Percentiles rank a stretch among this genome's conserved stretches.
Conservation (phyloP, 2,797 vertebrate species). For the Sebastes taczanowskii region DNA sequence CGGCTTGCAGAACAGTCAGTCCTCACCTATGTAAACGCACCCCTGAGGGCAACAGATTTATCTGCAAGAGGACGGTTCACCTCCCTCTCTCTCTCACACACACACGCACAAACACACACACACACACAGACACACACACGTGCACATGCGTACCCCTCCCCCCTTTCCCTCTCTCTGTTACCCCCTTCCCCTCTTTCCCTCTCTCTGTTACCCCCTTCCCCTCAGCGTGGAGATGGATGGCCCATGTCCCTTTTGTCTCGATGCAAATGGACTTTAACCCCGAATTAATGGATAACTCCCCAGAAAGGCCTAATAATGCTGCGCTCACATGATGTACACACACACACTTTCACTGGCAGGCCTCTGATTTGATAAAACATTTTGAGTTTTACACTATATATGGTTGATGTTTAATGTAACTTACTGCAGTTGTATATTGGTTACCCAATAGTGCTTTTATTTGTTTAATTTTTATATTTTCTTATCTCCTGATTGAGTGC, state of each 20-base stretch:
- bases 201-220: conserved; percentile 54
- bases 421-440: conserved; percentile 3
- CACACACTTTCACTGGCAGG: conserved; percentile 13
- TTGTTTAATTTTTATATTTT: conserved; percentile 4
- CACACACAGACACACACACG: neutral
- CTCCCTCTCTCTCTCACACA: conserved; percentile 38
- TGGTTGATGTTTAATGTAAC: conserved; percentile 5
- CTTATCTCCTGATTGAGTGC: neutral
- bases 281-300: conserved; percentile 84
- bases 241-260: conserved; percentile 82
- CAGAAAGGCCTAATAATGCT: conserved; percentile 80
- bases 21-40: conserved; percentile 86
- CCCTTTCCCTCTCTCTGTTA: conserved; percentile 22
- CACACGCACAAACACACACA: neutral
- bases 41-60: conserved; percentile 85
- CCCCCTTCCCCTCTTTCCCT: conserved; percentile 60
- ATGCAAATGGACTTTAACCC: conserved; percentile 87
- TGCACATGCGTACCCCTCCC: neutral
- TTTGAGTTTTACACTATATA: conserved; percentile 9
- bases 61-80: conserved; percentile 82
- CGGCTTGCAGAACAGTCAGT: conserved; percentile 80
- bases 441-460: conserved; percentile 4
- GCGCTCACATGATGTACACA: conserved; percentile 59
- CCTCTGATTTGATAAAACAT: conserved; percentile 42
- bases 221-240: conserved; percentile 82